Percentiles rank a stretch among this genome's conserved stretches.
Evolutionary conservation across 2,113 vertebrate species (phyloP).

Genomic region (Seriola aureovittata): DNA sequence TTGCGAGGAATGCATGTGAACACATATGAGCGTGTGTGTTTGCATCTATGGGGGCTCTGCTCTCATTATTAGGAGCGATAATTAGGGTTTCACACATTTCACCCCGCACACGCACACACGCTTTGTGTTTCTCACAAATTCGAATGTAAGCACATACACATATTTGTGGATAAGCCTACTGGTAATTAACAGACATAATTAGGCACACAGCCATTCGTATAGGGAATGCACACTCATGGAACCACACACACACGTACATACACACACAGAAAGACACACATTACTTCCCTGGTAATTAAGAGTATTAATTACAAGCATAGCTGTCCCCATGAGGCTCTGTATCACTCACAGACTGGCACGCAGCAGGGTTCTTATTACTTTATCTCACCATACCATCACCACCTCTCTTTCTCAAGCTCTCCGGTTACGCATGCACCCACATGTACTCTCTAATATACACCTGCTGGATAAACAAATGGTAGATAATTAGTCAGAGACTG

Average conservation of each 20-base stretch:
- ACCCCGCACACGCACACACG: conserved; percentile 1
- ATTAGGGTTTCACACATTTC: conserved; percentile 67
- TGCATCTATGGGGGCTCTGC: conserved; percentile 57
- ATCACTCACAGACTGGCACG: conserved; percentile 79
- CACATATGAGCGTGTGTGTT: conserved; percentile 27
- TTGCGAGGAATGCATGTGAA: conserved; percentile 19
- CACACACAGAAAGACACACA: conserved; percentile 53
- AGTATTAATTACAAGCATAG: conserved; percentile 83
- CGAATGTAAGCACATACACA: conserved; percentile 46
- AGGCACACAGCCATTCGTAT: conserved; percentile 77
- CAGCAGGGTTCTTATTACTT: conserved; percentile 76
- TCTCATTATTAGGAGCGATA: conserved; percentile 67
- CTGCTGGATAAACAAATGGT: conserved; percentile 69
- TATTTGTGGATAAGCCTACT: conserved; percentile 67
- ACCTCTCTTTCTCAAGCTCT: conserved; percentile 34
- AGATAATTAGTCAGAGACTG: conserved; percentile 71
- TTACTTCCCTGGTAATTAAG: conserved; percentile 79
- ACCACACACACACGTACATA: conserved; percentile 26
- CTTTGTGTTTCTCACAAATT: conserved; percentile 42
- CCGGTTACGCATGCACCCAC: conserved; percentile 58
- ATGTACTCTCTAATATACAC: conserved; percentile 68
- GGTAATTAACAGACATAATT: conserved; percentile 84
- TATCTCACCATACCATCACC: conserved; percentile 73
- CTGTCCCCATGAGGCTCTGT: conserved; percentile 78
- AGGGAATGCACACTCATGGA: conserved; percentile 68